phyloP scores from a whole-genome alignment of 1,140 invertebrate genomes.

The Coelopa frigida region DNA sequence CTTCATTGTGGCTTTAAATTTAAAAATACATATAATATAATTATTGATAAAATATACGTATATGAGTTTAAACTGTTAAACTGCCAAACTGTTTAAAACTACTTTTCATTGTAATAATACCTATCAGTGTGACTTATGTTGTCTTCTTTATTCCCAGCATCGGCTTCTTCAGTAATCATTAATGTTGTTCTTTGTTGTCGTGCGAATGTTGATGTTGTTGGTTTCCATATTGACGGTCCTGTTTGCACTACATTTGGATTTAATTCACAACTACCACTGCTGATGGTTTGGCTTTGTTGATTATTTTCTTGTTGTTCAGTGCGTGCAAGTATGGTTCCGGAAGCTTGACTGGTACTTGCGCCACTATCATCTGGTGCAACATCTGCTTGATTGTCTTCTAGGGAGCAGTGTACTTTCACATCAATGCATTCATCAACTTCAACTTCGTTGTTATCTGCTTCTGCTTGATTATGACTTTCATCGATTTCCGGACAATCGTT shows the following conservation, averaged over 20 bases:
- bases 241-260: conserved; percentile 13
- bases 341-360: conserved; percentile 35
- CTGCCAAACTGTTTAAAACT: too few species aligned
- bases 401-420: conserved; percentile 40
- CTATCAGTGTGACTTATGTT: too few species aligned
- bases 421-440: conserved; percentile 60
- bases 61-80: too few species aligned
- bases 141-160: too few species aligned
- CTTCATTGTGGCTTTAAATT: too few species aligned
- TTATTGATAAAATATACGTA: too few species aligned
- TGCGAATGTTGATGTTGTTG: conserved; percentile 26
- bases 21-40: too few species aligned
- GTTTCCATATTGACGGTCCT: conserved; percentile 27
- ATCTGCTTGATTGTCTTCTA: conserved; percentile 26
- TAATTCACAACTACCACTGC: conserved; percentile 46
- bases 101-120: too few species aligned
- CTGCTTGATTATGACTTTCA: conserved; percentile 28
- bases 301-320: conserved; percentile 14
- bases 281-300: conserved; percentile 52
- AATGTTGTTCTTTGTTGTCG: conserved; percentile 15
- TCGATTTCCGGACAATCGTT: conserved; percentile 42
- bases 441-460: conserved; percentile 57
- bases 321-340: conserved; percentile 10
- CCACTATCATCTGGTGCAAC: conserved; percentile 22
- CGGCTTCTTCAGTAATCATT: too few species aligned